phyloP scores from a whole-genome alignment of 2,797 vertebrate species.

The Chromis chromis region DNA sequence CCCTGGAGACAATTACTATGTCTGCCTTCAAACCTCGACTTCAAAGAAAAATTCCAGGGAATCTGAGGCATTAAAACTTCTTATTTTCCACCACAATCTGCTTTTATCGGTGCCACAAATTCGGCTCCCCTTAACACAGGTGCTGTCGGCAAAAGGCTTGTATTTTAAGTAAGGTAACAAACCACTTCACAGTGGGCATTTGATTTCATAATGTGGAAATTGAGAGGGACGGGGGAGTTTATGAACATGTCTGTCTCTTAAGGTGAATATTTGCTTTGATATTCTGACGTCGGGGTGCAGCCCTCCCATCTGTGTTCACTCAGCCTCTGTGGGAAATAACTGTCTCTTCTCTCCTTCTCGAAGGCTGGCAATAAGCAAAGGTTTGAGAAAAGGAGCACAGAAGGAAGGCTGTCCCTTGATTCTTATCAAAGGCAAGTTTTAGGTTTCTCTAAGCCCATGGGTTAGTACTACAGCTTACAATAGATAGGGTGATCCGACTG shows the following conservation, averaged over 20 bases:
- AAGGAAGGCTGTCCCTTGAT: constrained; percentile 58
- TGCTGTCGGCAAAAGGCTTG: constrained; percentile 59
- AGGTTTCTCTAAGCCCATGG: constrained; percentile 60
- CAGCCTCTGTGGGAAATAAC: constrained; percentile 74
- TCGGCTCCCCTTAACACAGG: constrained; percentile 59
- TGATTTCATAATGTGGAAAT: constrained; percentile 76
- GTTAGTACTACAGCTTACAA: constrained; percentile 51
- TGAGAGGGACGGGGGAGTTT: constrained; percentile 73
- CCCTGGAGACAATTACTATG: constrained; percentile 79
- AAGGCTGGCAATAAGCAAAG: constrained; percentile 43
- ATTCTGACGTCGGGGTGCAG: constrained; percentile 68
- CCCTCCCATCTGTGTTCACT: constrained; percentile 83
- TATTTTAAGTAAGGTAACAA: constrained; percentile 68
- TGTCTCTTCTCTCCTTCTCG: constrained; percentile 62
- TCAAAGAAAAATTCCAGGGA: constrained; percentile 73
- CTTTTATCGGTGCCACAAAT: constrained; percentile 74
- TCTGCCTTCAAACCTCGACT: constrained; percentile 71
- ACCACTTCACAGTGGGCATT: constrained; percentile 65
- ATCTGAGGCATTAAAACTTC: constrained; percentile 77
- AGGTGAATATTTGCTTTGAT: constrained; percentile 84
- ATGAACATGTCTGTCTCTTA: constrained; percentile 76
- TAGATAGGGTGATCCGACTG: constrained; percentile 48
- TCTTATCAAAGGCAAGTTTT: constrained; percentile 69
- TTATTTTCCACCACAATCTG: constrained; percentile 71
- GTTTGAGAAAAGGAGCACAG: constrained; percentile 49